Evolutionary conservation across 1,140 invertebrate species (phyloP), one percentile per base, ranked within the genome.

Genomic region (Aphaenogaster ashmeadi): DNA sequence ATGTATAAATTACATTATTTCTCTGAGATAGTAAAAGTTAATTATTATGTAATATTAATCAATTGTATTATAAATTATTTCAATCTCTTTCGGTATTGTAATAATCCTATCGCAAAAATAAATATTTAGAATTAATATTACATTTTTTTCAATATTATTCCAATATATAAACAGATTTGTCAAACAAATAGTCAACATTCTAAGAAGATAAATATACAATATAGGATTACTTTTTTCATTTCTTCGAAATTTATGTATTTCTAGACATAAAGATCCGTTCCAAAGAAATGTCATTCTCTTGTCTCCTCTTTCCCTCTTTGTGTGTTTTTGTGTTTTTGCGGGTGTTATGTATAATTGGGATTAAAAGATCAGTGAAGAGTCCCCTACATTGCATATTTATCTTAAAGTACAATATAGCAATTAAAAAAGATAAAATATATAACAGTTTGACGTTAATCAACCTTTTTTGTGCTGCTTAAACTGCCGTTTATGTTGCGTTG

Each of bases 391-490:
- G 33, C 50, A 60, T 60, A 60, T 77, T 77, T 58, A 66, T 47
- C 41, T 79, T 38, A 66, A 64, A 74, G 18, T 56, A 38, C 11
- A 66, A 69, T 18, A 38, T 36, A 79, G n/a, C 3, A 58, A 60
- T 44, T 58, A 89, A 56, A 87, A 87, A 89, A 84, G 15, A 41
- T 33, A 72, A 58, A 27, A 9, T 18, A 81, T 77, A 21, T 66
- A 78, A 41, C 33, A 33, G 1, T 64, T 41, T 44, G 15, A 78
- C 15, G 47, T 87, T 86, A 94, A 21, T 90, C 89, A 87, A 92
- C 92, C 85, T 95, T 95, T 58, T 95, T 95, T 89, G 87, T 93
- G 75, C 85, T 92, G 58, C 75, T 92, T 18, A 94, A 27, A 58
- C 89, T 90, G 41, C 93, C 92, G 41, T 94, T 95, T 9, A 91